Conservation (phyloP, 2,888 invertebrate genomes). For the Caenorhabditis drosophilae region DNA sequence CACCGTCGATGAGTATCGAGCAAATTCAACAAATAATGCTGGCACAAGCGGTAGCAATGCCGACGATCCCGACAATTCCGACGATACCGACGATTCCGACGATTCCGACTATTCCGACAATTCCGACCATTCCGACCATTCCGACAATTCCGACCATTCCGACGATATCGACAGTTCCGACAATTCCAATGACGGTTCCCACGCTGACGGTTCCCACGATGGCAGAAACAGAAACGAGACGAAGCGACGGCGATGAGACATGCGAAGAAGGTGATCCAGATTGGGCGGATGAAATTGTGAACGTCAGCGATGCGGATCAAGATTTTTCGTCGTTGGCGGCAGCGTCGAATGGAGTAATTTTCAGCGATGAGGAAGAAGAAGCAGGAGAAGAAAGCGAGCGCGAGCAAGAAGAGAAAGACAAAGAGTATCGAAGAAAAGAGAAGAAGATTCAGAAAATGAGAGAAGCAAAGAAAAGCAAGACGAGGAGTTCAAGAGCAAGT, state of each 20-base stretch:
- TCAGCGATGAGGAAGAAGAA: slow-evolving; percentile 13
- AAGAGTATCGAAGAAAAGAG: neutral
- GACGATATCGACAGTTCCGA: no score
- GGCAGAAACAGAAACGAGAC: neutral
- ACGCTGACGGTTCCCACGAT: neutral
- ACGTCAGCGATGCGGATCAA: slow-evolving; percentile 23
- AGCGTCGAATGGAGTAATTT: slow-evolving; percentile 13
- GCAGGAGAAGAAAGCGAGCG: no score
- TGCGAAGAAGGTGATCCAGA: slow-evolving; percentile 15
- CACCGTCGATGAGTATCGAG: slow-evolving; percentile 19
- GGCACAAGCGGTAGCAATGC: neutral
- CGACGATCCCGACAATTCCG: neutral
- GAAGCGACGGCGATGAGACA: neutral
- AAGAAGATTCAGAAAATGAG: no score
- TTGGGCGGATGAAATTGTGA: slow-evolving; percentile 29
- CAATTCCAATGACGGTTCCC: neutral
- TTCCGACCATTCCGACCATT: no score
- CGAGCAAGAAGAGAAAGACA: no score
- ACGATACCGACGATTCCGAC: neutral
- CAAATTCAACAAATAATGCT: slow-evolving; percentile 15
- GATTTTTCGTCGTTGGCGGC: slow-evolving; percentile 33
- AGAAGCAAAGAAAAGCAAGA: no score
- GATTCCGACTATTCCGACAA: neutral
- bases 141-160: no score
- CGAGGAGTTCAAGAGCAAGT: slow-evolving; percentile 5